phyloP scores from a whole-genome alignment of 2,797 vertebrate species.

The Epinephelus malabaricus region DNA sequence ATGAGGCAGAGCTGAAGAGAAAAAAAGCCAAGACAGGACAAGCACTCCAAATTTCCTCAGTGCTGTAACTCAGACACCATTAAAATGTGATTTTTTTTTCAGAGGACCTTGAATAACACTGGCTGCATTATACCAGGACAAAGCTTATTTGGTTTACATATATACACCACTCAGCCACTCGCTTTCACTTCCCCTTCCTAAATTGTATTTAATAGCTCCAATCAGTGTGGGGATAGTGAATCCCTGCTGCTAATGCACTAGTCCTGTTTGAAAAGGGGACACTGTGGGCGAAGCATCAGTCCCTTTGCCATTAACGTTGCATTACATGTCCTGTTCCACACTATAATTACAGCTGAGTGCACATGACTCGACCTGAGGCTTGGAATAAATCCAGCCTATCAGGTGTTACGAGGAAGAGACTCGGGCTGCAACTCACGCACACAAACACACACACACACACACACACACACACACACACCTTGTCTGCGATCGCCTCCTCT shows the following conservation, averaged over 20 bases:
- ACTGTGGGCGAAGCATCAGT: conserved; percentile 55
- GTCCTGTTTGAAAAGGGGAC: conserved; percentile 59
- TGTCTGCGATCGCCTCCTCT: conserved; percentile 1
- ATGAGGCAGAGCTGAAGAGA: conserved; percentile 39
- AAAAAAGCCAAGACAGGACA: conserved; percentile 37
- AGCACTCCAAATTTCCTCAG: conserved; percentile 56
- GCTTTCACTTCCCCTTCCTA: conserved; percentile 60
- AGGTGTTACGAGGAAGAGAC: conserved; percentile 44
- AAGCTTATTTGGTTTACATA: conserved; percentile 56
- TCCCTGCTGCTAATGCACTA: conserved; percentile 74
- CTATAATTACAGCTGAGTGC: conserved; percentile 72
- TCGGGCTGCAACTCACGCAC: background rate
- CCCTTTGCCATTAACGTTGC: conserved; percentile 69
- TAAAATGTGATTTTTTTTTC: conserved; percentile 55
- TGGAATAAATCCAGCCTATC: conserved; percentile 55
- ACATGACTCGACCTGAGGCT: conserved; percentile 47
- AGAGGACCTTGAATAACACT: conserved; percentile 58
- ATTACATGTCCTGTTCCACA: conserved; percentile 64
- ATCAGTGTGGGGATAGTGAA: conserved; percentile 62
- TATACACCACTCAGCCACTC: conserved; percentile 61
- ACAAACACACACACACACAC: background rate
- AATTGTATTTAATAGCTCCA: conserved; percentile 80
- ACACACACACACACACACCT: conserved; percentile 12
- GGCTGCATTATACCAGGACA: conserved; percentile 56
- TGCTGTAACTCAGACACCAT: conserved; percentile 70